Conservation (phyloP, 2,888 invertebrate species). For the Scaptomyza cyrtandrae region DNA sequence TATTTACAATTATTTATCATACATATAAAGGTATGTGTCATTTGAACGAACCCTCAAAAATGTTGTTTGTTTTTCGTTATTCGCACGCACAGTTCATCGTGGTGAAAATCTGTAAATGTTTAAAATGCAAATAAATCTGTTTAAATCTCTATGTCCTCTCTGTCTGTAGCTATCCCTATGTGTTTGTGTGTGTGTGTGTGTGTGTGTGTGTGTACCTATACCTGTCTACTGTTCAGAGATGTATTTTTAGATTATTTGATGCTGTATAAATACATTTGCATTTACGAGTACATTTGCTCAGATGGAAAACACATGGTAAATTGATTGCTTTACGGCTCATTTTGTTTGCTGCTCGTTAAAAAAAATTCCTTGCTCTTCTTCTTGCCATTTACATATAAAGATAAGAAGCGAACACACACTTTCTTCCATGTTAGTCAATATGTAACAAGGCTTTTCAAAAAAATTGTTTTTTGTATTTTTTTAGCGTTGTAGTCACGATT, state of each 20-base stretch:
- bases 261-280: slow-evolving; percentile 63
- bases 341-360: slow-evolving; percentile 71
- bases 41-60: slow-evolving; percentile 38
- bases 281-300: slow-evolving; percentile 55
- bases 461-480: neutral
- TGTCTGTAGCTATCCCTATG: neutral
- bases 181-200: slow-evolving; percentile 4
- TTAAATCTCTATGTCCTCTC: slow-evolving; percentile 30
- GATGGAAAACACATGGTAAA: slow-evolving; percentile 73
- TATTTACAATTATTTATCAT: slow-evolving; percentile 70
- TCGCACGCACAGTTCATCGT: slow-evolving; percentile 34
- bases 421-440: slow-evolving; percentile 3
- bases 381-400: slow-evolving; percentile 40
- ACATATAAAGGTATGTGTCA: slow-evolving; percentile 43
- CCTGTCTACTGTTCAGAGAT: slow-evolving; percentile 28
- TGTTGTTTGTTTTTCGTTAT: slow-evolving; percentile 52
- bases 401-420: slow-evolving; percentile 14
- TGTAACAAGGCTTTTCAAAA: neutral
- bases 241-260: slow-evolving; percentile 52
- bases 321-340: slow-evolving; percentile 81
- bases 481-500: neutral
- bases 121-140: slow-evolving; percentile 62
- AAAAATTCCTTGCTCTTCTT: slow-evolving; percentile 33
- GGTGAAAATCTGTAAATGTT: slow-evolving; percentile 23
- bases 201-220: slow-evolving; percentile 4